These are phyloP conservation scores for Psix sp. DNA, from an alignment of 1,140 invertebrate species.

Conservation along the genomic window DNA sequence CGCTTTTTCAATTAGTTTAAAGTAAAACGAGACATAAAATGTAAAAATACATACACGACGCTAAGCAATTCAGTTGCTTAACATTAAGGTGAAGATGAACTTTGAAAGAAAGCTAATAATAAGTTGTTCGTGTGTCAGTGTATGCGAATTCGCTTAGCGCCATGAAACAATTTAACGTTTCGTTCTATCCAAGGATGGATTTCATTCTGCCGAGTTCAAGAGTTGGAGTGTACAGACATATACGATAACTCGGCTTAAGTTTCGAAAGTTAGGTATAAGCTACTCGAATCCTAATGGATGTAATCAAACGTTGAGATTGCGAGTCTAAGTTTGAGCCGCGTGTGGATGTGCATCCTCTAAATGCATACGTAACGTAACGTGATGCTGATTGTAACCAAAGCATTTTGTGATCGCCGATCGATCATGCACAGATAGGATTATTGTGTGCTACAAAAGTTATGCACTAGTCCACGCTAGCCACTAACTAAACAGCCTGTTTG, in stretches of 20 bases:
- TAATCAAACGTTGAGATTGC: constrained; percentile 71
- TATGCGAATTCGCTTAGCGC: constrained; percentile 31
- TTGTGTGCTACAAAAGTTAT: constrained; percentile 32
- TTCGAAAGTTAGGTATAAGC: constrained; percentile 69
- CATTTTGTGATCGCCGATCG: constrained; percentile 22
- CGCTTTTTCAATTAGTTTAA: too few species aligned
- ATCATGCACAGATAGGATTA: constrained; percentile 30
- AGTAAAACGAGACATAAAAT: too few species aligned
- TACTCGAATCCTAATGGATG: constrained; percentile 66
- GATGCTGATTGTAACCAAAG: constrained; percentile 7
- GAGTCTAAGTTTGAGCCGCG: constrained; percentile 45
- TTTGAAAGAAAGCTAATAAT: constrained; percentile 46
- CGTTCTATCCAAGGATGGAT: constrained; percentile 17
- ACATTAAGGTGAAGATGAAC: constrained; percentile 10
- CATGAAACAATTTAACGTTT: constrained; percentile 39
- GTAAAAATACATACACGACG: too few species aligned
- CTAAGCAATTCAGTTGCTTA: too few species aligned
- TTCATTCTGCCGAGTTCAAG: constrained; percentile 45
- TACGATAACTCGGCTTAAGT: constrained; percentile 50
- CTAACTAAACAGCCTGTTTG: constrained; percentile 38
- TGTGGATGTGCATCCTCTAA: constrained; percentile 20
- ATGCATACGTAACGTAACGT: constrained; percentile 4
- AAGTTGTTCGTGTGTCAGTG: constrained; percentile 22
- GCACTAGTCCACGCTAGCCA: constrained; percentile 25
- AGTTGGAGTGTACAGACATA: constrained; percentile 41